Base-by-base conservation (phyloP, 53 echinoderm and acorn worm species). In the Stichopus horrens region DNA sequence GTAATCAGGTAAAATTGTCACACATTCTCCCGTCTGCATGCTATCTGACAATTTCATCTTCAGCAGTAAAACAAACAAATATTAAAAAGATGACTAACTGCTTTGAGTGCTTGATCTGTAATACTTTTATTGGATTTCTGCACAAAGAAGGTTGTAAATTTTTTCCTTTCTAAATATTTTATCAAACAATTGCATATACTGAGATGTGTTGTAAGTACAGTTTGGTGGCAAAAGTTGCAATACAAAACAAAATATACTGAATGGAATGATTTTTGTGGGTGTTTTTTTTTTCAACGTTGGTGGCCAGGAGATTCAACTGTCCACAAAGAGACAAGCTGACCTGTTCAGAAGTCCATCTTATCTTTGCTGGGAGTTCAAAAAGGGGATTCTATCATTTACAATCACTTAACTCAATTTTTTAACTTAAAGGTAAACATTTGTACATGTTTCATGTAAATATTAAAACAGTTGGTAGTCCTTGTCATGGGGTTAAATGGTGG, bases 311-410 rank as follows among this genome's bases (percentile, higher is more conserved):
- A 37, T 37, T 0, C 37, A 37, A 37, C 0, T 37, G 59, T 59
- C 11, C 59, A 59, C 59, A 59, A 59, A 37, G 37, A 37, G 37
- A 37, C 37, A 37, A 37, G 37, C 53, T 21, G 14, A 57, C 81
- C 81, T 81, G n/a, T 81, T 81, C 57, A 81, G 58, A 57, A 81
- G 57, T 81, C 56, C 56, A 79, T 55, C n/a, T 37, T 23, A 76
- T 18, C n/a, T 58, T 81, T 22, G 19, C 57, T 22, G 55, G 7
- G 52, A 52, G 52, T 19, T 79, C 79, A 53, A 10, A 54, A 55
- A n/a, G 55, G 77, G 4, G 52, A 9, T 59, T 18, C 71, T 54
- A 81, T 81, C 19, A 81, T 56, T 81, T 81, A 56, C 19, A 81
- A 79, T 56, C 16, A 79, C 79, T 56, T 81, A 18, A 57, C 22